Percentiles rank a stretch among this genome's conserved stretches.
Conservation (phyloP, 2,113 vertebrate genomes). For the Takifugu bimaculatus region DNA sequence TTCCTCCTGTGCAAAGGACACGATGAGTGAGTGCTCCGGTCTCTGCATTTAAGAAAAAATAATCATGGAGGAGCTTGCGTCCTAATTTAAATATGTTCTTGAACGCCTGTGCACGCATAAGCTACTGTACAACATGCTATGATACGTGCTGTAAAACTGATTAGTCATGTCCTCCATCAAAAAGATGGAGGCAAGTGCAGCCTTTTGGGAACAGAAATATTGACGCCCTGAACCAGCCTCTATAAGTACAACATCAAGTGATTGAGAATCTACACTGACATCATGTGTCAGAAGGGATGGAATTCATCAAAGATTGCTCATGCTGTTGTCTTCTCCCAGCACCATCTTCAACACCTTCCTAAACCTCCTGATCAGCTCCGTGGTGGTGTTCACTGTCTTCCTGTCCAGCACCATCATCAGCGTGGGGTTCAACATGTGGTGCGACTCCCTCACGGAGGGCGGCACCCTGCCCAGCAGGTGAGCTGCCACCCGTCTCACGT, state of each 20-base stretch:
- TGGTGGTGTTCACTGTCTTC: constrained; percentile 87
- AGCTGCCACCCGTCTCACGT: constrained; percentile 2
- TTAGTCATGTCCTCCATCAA: constrained; percentile 20
- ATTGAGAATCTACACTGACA: no score
- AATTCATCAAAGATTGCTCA: no score
- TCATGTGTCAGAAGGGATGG: no score
- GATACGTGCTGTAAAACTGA: not conserved
- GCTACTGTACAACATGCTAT: not conserved
- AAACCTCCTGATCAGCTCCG: constrained; percentile 86
- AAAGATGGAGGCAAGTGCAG: constrained; percentile 22
- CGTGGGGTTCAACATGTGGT: constrained; percentile 95
- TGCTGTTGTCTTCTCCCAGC: constrained; percentile 59
- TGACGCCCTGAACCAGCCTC: not conserved
- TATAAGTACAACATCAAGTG: not conserved
- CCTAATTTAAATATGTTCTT: constrained; percentile 8
- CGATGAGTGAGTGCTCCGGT: constrained; percentile 85
- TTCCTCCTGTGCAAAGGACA: constrained; percentile 95
- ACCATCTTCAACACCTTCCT: constrained; percentile 89
- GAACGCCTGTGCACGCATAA: constrained; percentile 2
- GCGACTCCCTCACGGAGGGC: constrained; percentile 86
- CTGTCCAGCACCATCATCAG: constrained; percentile 91
- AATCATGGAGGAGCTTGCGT: not conserved
- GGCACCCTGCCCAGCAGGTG: constrained; percentile 85
- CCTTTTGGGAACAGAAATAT: not conserved
- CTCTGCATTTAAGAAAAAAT: not conserved